phyloP scores from a whole-genome alignment of 2,797 vertebrate genomes.

The Falco concolor region DNA sequence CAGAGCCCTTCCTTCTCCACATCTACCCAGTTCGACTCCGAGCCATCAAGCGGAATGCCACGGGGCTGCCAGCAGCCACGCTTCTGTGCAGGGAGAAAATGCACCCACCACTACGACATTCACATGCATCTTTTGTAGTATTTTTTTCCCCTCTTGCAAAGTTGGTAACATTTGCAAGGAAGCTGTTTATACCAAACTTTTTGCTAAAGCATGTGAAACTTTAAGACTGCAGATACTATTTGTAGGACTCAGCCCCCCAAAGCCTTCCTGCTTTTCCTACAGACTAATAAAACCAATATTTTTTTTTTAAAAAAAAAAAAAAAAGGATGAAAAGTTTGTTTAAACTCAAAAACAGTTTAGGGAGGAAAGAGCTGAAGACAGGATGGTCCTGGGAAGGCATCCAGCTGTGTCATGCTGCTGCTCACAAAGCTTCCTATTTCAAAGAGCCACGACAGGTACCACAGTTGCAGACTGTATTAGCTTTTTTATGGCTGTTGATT shows the following conservation, averaged over 20 bases:
- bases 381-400: background rate
- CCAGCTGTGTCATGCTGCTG: background rate
- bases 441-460: background rate
- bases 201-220: background rate
- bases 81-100: background rate
- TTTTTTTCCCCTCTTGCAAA: fast-evolving
- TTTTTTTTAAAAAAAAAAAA: background rate
- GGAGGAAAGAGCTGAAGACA: background rate
- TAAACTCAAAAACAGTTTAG: background rate
- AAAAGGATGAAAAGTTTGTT: background rate
- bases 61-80: background rate
- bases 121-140: fast-evolving
- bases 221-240: background rate
- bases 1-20: background rate
- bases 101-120: fast-evolving
- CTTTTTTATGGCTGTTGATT: background rate
- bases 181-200: background rate
- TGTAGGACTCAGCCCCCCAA: background rate
- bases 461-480: background rate
- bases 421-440: background rate
- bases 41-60: background rate
- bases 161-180: background rate
- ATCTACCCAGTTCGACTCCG: background rate
- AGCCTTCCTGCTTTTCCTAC: background rate
- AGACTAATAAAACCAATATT: background rate